Evolutionary conservation across 2,888 invertebrate species (phyloP).

Genomic region (Rotaria magnacalcarata): DNA sequence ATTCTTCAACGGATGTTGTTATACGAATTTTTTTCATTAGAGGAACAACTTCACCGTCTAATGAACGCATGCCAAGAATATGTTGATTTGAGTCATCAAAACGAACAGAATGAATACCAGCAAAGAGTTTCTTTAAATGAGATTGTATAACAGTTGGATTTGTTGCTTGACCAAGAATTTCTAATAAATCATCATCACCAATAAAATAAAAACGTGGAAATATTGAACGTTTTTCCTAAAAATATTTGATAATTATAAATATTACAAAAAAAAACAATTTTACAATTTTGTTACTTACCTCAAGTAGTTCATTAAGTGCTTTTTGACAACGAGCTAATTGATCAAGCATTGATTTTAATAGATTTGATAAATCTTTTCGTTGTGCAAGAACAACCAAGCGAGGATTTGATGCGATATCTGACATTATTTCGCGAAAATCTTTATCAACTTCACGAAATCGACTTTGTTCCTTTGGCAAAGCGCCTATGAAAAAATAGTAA

Average conservation of each 20-base stretch:
- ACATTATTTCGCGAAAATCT: slow-evolving; percentile 77
- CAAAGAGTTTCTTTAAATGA: slow-evolving; percentile 91
- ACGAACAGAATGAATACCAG: slow-evolving; percentile 69
- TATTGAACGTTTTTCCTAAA: slow-evolving; percentile 79
- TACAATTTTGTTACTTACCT: slow-evolving; percentile 63
- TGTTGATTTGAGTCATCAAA: slow-evolving; percentile 65
- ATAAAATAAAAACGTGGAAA: slow-evolving; percentile 95
- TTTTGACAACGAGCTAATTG: slow-evolving; percentile 85
- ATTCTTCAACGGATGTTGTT: slow-evolving; percentile 71
- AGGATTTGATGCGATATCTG: slow-evolving; percentile 72
- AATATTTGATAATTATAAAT: too few relatives aligned
- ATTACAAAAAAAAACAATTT: background rate
- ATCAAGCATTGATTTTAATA: slow-evolving; percentile 75
- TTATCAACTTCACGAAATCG: slow-evolving; percentile 79
- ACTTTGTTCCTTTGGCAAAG: slow-evolving; percentile 70
- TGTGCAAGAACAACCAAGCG: slow-evolving; percentile 72
- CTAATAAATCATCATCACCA: slow-evolving; percentile 92
- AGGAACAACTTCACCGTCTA: slow-evolving; percentile 71
- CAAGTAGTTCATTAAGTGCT: slow-evolving; percentile 84
- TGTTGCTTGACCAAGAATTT: slow-evolving; percentile 85
- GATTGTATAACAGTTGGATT: slow-evolving; percentile 82
- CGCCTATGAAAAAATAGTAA: slow-evolving; percentile 56
- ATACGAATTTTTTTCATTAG: slow-evolving; percentile 70
- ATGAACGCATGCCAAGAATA: slow-evolving; percentile 71
- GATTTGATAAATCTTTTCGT: slow-evolving; percentile 68